Base-by-base conservation (phyloP, 2,888 invertebrate genomes). In the Drosophila melanosoma region DNA sequence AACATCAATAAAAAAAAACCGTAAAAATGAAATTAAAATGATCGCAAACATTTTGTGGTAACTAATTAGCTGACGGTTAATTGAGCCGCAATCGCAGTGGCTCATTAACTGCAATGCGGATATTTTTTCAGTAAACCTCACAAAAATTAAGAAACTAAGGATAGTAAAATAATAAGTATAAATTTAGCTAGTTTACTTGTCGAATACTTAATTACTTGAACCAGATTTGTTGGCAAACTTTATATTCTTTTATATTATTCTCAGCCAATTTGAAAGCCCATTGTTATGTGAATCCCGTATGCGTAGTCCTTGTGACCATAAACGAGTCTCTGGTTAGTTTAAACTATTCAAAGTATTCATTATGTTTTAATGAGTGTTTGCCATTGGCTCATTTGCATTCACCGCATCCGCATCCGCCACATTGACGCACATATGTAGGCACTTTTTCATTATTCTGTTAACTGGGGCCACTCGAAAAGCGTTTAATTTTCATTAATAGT, bases 401-500 rank as follows among this genome's bases (percentile, higher is more conserved):
- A 26, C 26, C 33, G 49, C 23, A 36, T 15, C 26, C 33, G 49
- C 23, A 36, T 15, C 20, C n/a, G 42, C 40, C 26, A 45, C 33
- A 51, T 52, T 26, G 49, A 58, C 20, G 40, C 60, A 53, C 26
- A 35, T 26, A 49, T 65, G 54, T 67, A 40, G n/a, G 53, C n/a
- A 45, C 68, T 54, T 69, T 62, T 63, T 42, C 33, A 60, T 61
- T 60, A 48, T 57, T 61, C 74, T 61, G 62, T 58, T 69, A 76
- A 67, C 68, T 71, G 78, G 57, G 80, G 81, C 64, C 80, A 79
- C 79, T 88, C 79, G 90, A 91, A 89, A 89, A 89, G 75, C 90
- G 89, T 89, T 89, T 91, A 91, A 91, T 89, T 85, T 90, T 85
- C 89, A 89, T 91, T 89, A 90, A 90, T 81, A 85, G 82, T 82